Evolutionary conservation across 2,113 vertebrate species (phyloP), one percentile per base, ranked within the genome.

Genomic region (Seriola aureovittata): DNA sequence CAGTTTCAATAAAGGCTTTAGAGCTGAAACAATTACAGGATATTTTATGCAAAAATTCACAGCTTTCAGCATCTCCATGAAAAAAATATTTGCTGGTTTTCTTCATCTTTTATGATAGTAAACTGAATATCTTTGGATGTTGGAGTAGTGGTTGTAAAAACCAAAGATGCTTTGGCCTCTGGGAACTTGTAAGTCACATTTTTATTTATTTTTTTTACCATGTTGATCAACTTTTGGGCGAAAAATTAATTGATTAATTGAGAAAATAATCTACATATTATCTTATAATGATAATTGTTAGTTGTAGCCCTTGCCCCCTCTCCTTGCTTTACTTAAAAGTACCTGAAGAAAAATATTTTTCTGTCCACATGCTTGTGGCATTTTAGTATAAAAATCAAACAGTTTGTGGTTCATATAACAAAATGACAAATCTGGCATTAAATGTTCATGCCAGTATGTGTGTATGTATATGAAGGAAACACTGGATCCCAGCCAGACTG

Each of bases 401-500:
- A 9, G 19, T n/a, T 2, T 54, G 13, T 6, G 57, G n/a, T 59
- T 12, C 5, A 34, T 19, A 9, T 9, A 34, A 60, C 6, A 60
- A 60, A 60, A 58, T 25, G 13, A 5, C 38, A 29, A 29, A 58
- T 29, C 55, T 25, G 23, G 55, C 19, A 29, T 68, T 17, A 50
- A 32, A 5, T 50, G 1, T 42, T 11, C 7, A 29, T 21, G 34
- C n/a, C 62, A 40, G 1, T 21, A 3, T 64, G 6, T 59, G 40
- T 52, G 1, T 78, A 3, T 44, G 4, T 55, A 29, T 46, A 2
- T 84, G 23, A 55, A 58, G 38, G n/a, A 71, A 82, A 63, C 7
- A 5, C 13, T 73, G 59, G 42, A 71, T 7, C 59, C 10, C 17
- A 75, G 25, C 71, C 75, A 62, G 50, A 29, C 55, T 46, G 23